phyloP scores from a whole-genome alignment of 2,113 vertebrate genomes.

The Vidua macroura region DNA sequence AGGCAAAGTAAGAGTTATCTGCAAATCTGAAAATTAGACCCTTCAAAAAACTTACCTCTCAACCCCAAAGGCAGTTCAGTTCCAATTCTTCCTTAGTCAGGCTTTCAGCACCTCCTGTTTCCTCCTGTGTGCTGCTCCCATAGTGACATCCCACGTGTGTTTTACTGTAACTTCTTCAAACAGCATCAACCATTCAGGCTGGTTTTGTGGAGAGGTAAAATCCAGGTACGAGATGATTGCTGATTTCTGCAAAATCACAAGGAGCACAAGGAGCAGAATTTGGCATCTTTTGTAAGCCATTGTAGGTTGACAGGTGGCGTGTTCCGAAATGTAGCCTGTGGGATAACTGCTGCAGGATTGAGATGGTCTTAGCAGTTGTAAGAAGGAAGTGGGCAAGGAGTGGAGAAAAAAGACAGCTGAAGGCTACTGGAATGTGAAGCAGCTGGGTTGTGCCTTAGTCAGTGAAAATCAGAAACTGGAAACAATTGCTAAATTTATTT shows the following conservation, averaged over 20 bases:
- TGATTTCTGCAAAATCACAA: neutral
- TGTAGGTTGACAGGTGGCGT: neutral
- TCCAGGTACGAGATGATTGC: fast-evolving
- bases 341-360: neutral
- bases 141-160: neutral
- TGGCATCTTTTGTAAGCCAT: neutral
- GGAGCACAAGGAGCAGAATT: neutral
- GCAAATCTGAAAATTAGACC: neutral
- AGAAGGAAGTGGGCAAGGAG: neutral
- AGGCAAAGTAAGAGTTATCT: neutral
- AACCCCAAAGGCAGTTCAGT: neutral
- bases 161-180: neutral
- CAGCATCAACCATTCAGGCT: neutral
- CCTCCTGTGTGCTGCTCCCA: neutral
- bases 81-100: neutral
- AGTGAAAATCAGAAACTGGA: slow-evolving; percentile 51
- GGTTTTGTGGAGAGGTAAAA: neutral
- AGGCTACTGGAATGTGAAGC: slow-evolving; percentile 30
- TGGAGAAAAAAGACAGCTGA: slow-evolving; percentile 36
- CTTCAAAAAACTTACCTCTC: neutral
- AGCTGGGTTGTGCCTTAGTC: slow-evolving; percentile 19
- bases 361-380: neutral
- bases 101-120: neutral
- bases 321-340: neutral
- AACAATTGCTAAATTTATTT: slow-evolving; percentile 63